phyloP scores from a whole-genome alignment of 2,113 vertebrate genomes.

The Pterocles orientalis region DNA sequence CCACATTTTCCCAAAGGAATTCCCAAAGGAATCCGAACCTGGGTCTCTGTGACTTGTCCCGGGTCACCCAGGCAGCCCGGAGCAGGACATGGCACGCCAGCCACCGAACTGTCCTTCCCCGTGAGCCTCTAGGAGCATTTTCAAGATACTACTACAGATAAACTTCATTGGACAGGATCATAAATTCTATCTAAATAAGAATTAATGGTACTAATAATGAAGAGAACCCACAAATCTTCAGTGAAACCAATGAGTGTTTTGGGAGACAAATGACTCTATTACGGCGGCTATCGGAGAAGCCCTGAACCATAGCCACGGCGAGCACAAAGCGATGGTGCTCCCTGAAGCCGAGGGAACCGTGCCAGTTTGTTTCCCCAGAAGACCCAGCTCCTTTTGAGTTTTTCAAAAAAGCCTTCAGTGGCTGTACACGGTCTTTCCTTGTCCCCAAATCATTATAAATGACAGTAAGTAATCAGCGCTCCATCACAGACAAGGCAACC shows the following conservation, averaged over 20 bases:
- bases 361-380: neutral
- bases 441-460: neutral
- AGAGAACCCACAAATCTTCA: slow-evolving; percentile 40
- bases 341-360: neutral
- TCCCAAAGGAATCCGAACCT: neutral
- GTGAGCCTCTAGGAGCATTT: neutral
- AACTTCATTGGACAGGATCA: neutral
- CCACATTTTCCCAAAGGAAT: neutral
- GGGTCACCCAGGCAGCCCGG: neutral
- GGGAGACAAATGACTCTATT: slow-evolving; percentile 52
- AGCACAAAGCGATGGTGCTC: neutral
- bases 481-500: neutral
- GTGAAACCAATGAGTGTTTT: neutral
- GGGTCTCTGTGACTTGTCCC: neutral
- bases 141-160: neutral
- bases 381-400: neutral
- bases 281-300: neutral
- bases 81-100: accelerated
- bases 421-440: neutral
- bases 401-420: neutral
- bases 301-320: neutral
- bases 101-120: neutral
- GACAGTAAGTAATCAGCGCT: neutral
- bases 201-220: slow-evolving; percentile 33
- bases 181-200: slow-evolving; percentile 23